Conservation (phyloP, 2,797 vertebrate genomes). For the Pogoniulus pusillus region DNA sequence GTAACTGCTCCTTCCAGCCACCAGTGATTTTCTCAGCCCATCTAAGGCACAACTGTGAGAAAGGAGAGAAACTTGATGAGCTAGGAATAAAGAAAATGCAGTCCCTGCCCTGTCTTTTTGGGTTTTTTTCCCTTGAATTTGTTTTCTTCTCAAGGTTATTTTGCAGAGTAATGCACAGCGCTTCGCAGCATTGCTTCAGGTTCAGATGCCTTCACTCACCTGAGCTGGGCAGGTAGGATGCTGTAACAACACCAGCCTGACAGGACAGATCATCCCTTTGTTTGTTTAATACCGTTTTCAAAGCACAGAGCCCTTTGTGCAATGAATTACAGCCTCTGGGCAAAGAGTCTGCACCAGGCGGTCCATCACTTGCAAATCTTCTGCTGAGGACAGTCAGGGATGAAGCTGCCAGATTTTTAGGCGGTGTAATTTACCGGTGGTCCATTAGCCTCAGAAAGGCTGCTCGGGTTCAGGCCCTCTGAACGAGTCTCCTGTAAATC, state of each 20-base stretch:
- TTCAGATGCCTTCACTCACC: background rate
- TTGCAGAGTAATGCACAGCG: background rate
- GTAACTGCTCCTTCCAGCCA: background rate
- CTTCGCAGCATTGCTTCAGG: rapidly evolving
- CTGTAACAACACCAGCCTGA: rapidly evolving
- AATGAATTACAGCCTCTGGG: background rate
- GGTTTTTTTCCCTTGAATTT: too few species aligned
- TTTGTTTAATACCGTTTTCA: background rate
- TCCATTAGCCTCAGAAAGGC: background rate
- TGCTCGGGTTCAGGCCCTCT: background rate
- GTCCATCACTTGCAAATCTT: background rate
- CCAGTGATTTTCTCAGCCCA: background rate
- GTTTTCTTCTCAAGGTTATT: background rate
- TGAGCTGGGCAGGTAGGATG: background rate
- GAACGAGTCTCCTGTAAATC: background rate
- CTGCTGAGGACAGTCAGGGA: background rate
- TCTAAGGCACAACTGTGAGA: background rate
- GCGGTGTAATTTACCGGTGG: background rate
- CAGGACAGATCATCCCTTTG: background rate
- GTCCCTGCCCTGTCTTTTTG: background rate
- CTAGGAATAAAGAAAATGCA: background rate
- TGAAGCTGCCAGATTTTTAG: background rate
- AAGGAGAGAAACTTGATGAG: background rate
- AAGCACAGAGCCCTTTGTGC: background rate
- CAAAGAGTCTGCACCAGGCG: background rate